A percentile compares a stretch with the other conserved stretches of the same genome.
phyloP scores from a whole-genome alignment of 1,140 invertebrate genomes.

The Amyelois transitella region DNA sequence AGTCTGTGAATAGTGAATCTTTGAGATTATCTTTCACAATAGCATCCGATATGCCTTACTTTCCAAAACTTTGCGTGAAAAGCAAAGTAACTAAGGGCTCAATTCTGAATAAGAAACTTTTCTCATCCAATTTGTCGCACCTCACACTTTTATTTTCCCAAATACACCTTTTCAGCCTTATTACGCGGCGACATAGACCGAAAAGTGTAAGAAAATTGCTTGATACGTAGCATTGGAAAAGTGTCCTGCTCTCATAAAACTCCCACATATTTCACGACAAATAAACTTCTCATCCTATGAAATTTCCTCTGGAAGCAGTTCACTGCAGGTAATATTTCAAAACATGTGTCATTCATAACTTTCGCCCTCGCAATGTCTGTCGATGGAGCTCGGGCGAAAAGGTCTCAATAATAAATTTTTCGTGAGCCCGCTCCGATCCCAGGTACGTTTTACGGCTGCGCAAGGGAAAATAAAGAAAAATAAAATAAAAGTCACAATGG shows the following conservation, averaged over 20 bases:
- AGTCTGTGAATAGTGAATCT: not conserved
- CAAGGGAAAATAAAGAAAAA: constrained; percentile 73
- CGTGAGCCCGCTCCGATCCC: constrained; percentile 64
- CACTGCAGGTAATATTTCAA: constrained; percentile 72
- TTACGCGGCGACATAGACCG: constrained; percentile 57
- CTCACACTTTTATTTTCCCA: constrained; percentile 55
- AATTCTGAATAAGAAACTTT: constrained; percentile 49
- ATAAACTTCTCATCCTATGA: constrained; percentile 70
- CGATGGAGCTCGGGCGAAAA: constrained; percentile 69
- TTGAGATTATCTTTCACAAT: not conserved
- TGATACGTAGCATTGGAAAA: constrained; percentile 66
- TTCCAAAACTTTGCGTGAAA: constrained; percentile 12
- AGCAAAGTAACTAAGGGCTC: constrained; percentile 18
- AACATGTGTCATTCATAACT: constrained; percentile 74
- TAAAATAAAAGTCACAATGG: constrained; percentile 74
- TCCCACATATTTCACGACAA: constrained; percentile 71
- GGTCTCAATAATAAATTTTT: constrained; percentile 74
- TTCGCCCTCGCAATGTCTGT: constrained; percentile 72
- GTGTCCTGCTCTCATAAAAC: constrained; percentile 62
- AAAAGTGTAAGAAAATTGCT: constrained; percentile 62
- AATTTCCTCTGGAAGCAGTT: constrained; percentile 65
- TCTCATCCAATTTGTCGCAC: constrained; percentile 66
- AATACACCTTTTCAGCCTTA: constrained; percentile 45
- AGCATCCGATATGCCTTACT: not conserved
- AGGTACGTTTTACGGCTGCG: constrained; percentile 71